Evolutionary conservation across 2,888 invertebrate species (phyloP), one percentile per base, ranked within the genome.

Genomic region (Automeris io): DNA sequence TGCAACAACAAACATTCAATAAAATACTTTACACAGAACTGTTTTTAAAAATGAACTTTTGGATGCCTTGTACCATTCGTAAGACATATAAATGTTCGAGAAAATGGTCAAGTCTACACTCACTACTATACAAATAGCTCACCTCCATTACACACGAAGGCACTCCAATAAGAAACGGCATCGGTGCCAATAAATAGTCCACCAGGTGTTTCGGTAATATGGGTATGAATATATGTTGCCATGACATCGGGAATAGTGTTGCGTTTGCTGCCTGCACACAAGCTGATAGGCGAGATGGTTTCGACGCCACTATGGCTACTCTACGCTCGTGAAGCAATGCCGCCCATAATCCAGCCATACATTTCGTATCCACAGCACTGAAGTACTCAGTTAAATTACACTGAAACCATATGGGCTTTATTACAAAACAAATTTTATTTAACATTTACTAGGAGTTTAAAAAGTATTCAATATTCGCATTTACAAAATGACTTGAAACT

Each of bases 211-310:
- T 90, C 13, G 98, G 98, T 61, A 98, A 83, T 54, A 99, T 94
- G 37, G 98, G 98, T 78, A 99, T 98, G 76, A 95, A 99, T 66
- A 99, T 96, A 65, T 98, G 98, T 80, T 99, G 98, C 99, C 99
- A 99, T 53, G 94, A 93, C 97, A 99, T 98, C 1, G 99, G 99
- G 79, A 97, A 98, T 26, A 99, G 91, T 33, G 99, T 92, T 45
- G 95, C 92, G 70, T 97, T 96, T 11, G 97, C 96, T 8, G 98
- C 98, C 75, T 98, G 97, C 18, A 95, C 95, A 63, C 95, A 95
- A 0, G 98, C 96, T 35, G 97, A 97, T 34, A 99, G 86, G 42
- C 96, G 89, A 49, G 95, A 95, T 46, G 98, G 88, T 65, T 95
- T 95, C 46, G 92, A 91, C 1, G 98, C 98, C 5, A 95, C 96